A percentile compares a stretch with the other conserved stretches of the same genome.
These are phyloP conservation scores for Bombylius discolor DNA, from an alignment of 2,888 invertebrate species.

Conservation along the genomic window DNA sequence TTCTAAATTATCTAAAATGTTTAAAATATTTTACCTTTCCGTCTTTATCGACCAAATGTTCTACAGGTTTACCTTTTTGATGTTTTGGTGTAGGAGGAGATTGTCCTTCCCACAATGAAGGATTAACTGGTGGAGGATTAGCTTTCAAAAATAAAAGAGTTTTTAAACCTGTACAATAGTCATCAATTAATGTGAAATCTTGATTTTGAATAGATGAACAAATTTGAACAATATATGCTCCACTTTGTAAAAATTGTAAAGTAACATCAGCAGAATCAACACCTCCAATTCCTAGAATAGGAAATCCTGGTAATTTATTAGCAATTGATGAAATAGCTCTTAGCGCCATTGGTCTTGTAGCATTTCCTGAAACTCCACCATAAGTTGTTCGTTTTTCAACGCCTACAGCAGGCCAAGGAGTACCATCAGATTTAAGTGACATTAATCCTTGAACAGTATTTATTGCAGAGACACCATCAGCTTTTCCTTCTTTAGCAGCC, in stretches of 20 bases:
- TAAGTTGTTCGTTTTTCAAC: conserved; percentile 72
- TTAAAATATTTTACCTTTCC: conserved; percentile 45
- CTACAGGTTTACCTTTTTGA: conserved; percentile 83
- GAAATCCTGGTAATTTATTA: conserved; percentile 70
- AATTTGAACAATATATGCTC: conserved; percentile 85
- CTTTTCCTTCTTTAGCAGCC: conserved; percentile 84
- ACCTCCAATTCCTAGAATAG: conserved; percentile 92
- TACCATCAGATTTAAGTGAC: conserved; percentile 65
- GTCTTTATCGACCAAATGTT: conserved; percentile 47
- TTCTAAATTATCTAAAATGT: too few species aligned
- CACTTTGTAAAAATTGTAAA: conserved; percentile 87
- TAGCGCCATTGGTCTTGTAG: conserved; percentile 87
- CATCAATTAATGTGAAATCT: conserved; percentile 92
- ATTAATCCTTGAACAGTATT: conserved; percentile 95
- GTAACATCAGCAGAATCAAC: conserved; percentile 93
- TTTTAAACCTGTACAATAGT: conserved; percentile 82
- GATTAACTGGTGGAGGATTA: conserved; percentile 43
- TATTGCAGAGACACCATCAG: conserved; percentile 91
- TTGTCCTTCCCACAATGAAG: conserved; percentile 76
- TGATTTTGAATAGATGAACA: conserved; percentile 98
- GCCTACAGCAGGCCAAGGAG: conserved; percentile 87
- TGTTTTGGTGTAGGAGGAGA: conserved; percentile 82
- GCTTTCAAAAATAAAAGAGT: conserved; percentile 70
- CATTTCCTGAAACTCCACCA: conserved; percentile 89
- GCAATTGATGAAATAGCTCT: conserved; percentile 83